These are phyloP conservation scores for Taenioides sp. DNA, from an alignment of 2,797 vertebrate species.

Conservation along the genomic window DNA sequence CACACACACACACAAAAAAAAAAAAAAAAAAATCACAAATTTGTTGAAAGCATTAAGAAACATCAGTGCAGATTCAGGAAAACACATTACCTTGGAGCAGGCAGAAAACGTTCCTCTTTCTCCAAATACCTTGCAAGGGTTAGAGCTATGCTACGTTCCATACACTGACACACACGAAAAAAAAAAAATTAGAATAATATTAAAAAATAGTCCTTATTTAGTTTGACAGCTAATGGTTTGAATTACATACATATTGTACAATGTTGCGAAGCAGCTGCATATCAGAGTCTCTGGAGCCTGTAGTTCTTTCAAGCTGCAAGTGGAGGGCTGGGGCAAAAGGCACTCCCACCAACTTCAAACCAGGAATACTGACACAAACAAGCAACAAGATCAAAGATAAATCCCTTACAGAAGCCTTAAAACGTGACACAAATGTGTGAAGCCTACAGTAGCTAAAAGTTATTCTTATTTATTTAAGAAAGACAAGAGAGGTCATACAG, in stretches of 20 bases:
- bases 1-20: slow-evolving; percentile 16
- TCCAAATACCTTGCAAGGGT: slow-evolving; percentile 94
- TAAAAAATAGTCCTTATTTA: neutral
- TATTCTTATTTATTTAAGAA: neutral
- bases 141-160: slow-evolving; percentile 85
- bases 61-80: neutral
- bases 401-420: neutral
- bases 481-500: neutral
- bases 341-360: slow-evolving; percentile 87
- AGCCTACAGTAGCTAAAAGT: neutral
- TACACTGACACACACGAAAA: slow-evolving; percentile 81
- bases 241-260: slow-evolving; percentile 84
- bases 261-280: slow-evolving; percentile 83
- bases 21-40: neutral
- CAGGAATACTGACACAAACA: slow-evolving; percentile 76
- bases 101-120: slow-evolving; percentile 91
- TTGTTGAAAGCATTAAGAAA: neutral
- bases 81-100: slow-evolving; percentile 84
- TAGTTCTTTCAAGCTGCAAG: slow-evolving; percentile 85
- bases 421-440: neutral
- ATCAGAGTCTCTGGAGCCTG: slow-evolving; percentile 86
- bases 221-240: neutral
- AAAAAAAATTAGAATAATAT: slow-evolving; percentile 4
- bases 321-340: slow-evolving; percentile 87
- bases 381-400: neutral